Conservation (phyloP, 2,888 invertebrate species). For the Hyalella azteca region DNA sequence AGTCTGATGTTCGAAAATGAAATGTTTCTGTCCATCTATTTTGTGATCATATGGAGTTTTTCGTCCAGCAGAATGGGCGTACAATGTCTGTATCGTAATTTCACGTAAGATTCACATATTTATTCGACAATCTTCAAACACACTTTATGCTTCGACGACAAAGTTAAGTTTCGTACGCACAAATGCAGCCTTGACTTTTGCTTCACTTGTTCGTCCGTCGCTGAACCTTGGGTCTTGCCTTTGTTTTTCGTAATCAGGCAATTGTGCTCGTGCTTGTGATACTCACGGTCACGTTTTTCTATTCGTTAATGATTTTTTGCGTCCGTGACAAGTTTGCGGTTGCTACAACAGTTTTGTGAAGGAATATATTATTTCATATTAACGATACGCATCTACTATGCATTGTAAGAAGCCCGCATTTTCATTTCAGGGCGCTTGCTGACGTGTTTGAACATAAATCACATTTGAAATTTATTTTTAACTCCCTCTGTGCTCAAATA, state of each 20-base stretch:
- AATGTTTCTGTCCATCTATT: too few species aligned
- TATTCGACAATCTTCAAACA: background rate
- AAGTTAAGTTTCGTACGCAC: background rate
- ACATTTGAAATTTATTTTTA: too few species aligned
- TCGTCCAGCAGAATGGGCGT: too few species aligned
- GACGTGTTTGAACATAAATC: background rate
- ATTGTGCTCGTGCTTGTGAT: background rate
- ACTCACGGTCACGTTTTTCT: background rate
- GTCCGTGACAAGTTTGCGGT: background rate
- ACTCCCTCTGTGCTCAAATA: too few species aligned
- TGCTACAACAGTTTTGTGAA: background rate
- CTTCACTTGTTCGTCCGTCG: background rate
- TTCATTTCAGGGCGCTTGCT: background rate
- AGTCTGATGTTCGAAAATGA: too few species aligned
- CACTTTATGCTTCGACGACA: background rate
- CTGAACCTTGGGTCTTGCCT: background rate
- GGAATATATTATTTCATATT: background rate
- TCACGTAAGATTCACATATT: background rate
- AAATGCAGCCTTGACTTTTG: background rate
- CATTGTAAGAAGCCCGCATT: background rate
- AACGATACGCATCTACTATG: background rate
- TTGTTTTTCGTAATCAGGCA: background rate
- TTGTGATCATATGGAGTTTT: too few species aligned
- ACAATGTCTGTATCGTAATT: too few species aligned
- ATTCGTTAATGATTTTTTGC: background rate